phyloP scores from a whole-genome alignment of 2,888 invertebrate genomes.

The Petrolisthes cinctipes region DNA sequence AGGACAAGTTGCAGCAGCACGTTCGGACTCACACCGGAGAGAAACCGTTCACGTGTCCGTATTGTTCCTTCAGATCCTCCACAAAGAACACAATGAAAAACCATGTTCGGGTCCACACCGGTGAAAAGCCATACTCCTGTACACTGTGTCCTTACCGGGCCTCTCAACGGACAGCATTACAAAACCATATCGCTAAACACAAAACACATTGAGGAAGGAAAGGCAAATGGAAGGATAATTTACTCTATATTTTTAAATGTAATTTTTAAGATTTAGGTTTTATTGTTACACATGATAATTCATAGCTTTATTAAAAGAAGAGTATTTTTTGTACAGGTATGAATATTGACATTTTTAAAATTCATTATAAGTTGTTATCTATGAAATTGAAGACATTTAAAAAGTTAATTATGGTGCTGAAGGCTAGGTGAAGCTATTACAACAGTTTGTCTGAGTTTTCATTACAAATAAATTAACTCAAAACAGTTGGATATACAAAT shows the following conservation, averaged over 20 bases:
- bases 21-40: slow-evolving; percentile 27
- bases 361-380: too few relatives aligned
- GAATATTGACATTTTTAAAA: too few relatives aligned
- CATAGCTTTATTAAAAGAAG: not conserved
- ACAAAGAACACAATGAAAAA: slow-evolving; percentile 6
- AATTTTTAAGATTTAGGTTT: too few relatives aligned
- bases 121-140: slow-evolving; percentile 2
- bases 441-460: too few relatives aligned
- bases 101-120: not conserved
- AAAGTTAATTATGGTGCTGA: too few relatives aligned
- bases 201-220: not conserved
- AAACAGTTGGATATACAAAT: too few relatives aligned
- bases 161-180: slow-evolving; percentile 29
- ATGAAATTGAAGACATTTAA: too few relatives aligned
- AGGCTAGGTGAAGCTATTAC: too few relatives aligned
- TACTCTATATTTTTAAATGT: too few relatives aligned
- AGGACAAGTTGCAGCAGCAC: slow-evolving; percentile 24
- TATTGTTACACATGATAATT: not conserved
- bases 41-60: slow-evolving; percentile 24
- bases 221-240: too few relatives aligned
- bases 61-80: slow-evolving; percentile 1
- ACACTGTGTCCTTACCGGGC: slow-evolving; percentile 31
- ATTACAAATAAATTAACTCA: too few relatives aligned
- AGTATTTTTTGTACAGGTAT: too few relatives aligned
- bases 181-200: slow-evolving; percentile 30